These are phyloP conservation scores for Ceyx margarethae DNA, from an alignment of 2,113 vertebrate genomes.

Conservation along the genomic window DNA sequence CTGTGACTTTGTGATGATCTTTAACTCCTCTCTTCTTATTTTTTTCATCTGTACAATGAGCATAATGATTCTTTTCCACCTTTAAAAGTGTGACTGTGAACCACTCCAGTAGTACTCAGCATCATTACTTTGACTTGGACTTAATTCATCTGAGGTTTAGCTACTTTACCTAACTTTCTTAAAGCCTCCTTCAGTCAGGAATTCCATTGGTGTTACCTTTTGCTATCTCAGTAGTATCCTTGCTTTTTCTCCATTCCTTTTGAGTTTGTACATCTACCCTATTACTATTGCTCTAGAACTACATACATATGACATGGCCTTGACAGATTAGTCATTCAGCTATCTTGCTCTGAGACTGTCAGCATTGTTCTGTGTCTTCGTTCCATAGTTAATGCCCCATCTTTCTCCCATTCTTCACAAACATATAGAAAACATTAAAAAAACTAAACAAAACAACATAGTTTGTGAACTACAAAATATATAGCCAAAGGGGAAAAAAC, in stretches of 20 bases:
- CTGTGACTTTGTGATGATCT: neutral
- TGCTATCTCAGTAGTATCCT: neutral
- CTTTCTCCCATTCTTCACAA: neutral
- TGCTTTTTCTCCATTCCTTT: neutral
- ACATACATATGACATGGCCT: neutral
- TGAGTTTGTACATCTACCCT: neutral
- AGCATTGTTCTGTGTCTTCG: neutral
- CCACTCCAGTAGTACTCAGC: neutral
- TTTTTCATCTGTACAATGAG: neutral
- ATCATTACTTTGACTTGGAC: neutral
- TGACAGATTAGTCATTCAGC: neutral
- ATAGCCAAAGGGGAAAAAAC: neutral
- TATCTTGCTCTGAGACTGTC: neutral
- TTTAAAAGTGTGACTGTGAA: neutral
- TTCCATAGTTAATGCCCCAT: neutral
- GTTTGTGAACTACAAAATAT: neutral
- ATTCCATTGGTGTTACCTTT: neutral
- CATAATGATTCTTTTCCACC: neutral
- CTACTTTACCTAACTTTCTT: neutral
- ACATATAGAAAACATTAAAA: neutral
- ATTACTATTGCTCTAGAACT: neutral
- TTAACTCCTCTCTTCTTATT: neutral
- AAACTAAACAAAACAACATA: neutral
- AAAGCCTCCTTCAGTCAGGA: neutral
- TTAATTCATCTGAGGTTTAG: neutral